Base-by-base conservation (phyloP, 2,888 invertebrate genomes). In the Masnerella sp. region DNA sequence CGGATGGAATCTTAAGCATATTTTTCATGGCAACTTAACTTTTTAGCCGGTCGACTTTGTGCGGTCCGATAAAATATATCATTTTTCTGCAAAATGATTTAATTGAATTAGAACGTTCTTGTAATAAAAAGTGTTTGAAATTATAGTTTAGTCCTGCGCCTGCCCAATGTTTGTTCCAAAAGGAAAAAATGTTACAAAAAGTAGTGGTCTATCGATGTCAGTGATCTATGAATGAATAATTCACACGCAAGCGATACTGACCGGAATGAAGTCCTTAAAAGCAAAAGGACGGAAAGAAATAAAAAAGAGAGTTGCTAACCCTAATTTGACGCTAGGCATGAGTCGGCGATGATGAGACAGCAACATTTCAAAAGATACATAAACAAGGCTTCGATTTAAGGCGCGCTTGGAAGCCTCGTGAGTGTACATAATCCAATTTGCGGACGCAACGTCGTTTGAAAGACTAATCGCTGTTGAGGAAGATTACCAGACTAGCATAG, bases 401-500 rank as follows among this genome's bases (percentile, higher is more conserved):
- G 68, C 62, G 75, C 64, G 61, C 71, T 71, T 68, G 75, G 71
- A 75, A 75, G 71, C 71, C 71, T 68, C 71, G 75, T 71, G 71
- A 75, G 68, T 68, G 75, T 71, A 52, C 75, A 62, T 71, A 75
- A 75, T 75, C 71, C 75, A 75, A 75, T 71, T 75, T 71, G 75
- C 70, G 68, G 75, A 75, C 68, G 68, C 71, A 71, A 40, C 68
- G 67, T 71, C 75, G 71, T 71, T 71, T 71, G 68, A 75, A 75
- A 75, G 71, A 75, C 75, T 75, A 75, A 72, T 75, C 68, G 75
- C 67, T 69, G 72, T 59, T 72, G 75, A 72, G 75, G 65, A 72
- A 68, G 72, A 71, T 75, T 71, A 71, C 64, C 40, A 75, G 62
- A 68, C 67, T 59, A 68, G 64, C 64, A 68, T 59, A 71, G 71